These are phyloP conservation scores for Lytechinus variegatus DNA, from an alignment of 35 echinoderm and acorn worm species.

Conservation along the genomic window DNA sequence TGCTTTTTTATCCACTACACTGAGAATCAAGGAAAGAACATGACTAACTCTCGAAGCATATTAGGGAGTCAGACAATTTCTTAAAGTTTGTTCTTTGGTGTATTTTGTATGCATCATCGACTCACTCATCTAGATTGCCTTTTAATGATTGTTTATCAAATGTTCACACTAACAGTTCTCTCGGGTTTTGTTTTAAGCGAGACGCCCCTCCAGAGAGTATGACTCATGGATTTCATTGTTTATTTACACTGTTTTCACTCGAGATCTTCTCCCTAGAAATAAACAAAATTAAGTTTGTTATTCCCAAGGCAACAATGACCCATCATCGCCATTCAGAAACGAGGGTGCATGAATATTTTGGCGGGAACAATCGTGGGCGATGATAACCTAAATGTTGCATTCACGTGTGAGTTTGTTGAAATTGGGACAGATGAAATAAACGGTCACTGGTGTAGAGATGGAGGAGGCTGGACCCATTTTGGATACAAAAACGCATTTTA, in stretches of 20 bases:
- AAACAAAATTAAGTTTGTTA: not conserved
- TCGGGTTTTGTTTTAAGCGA: not conserved
- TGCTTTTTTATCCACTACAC: too few relatives aligned
- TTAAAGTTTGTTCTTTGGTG: too few relatives aligned
- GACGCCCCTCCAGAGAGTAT: not conserved
- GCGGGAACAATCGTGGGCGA: not conserved
- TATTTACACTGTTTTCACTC: not conserved
- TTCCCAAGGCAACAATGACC: not conserved
- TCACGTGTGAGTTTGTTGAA: not conserved
- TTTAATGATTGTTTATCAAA: not conserved
- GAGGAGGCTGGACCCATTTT: too few relatives aligned
- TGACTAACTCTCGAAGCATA: too few relatives aligned
- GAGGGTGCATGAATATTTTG: not conserved
- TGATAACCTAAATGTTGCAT: not conserved
- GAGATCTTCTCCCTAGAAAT: not conserved
- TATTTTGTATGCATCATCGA: not conserved
- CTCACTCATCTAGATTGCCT: not conserved
- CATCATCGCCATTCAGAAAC: not conserved
- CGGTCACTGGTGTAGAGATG: too few relatives aligned
- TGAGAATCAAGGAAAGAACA: too few relatives aligned
- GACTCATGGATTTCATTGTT: not conserved
- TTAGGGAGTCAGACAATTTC: too few relatives aligned
- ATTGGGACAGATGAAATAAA: too few relatives aligned
- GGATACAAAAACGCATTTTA: too few relatives aligned
- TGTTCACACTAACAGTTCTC: not conserved